phyloP scores from a whole-genome alignment of 2,888 invertebrate species.

The Caenorhabditis sp. region DNA sequence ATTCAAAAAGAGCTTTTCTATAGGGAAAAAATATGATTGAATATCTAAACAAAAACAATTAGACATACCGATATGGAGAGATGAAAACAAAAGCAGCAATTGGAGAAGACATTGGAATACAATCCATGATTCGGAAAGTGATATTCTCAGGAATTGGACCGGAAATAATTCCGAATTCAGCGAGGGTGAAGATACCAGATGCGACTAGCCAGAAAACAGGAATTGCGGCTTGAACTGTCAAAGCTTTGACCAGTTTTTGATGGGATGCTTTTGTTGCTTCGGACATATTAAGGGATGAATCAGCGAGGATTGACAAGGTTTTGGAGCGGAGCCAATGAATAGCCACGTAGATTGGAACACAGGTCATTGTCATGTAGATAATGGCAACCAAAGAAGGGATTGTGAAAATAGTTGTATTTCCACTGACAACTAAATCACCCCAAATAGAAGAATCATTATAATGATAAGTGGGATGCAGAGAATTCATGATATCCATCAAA shows the following conservation, averaged over 20 bases:
- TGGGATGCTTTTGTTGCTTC: slow-evolving; percentile 33
- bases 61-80: slow-evolving; percentile 13
- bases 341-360: slow-evolving; percentile 37
- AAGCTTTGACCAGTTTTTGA: slow-evolving; percentile 27
- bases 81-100: slow-evolving; percentile 31
- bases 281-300: slow-evolving; percentile 29
- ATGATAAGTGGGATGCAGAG: slow-evolving; percentile 33
- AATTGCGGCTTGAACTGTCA: slow-evolving; percentile 42
- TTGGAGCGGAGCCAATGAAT: slow-evolving; percentile 33
- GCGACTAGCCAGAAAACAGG: slow-evolving; percentile 43
- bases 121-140: slow-evolving; percentile 43
- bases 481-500: slow-evolving; percentile 30
- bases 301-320: slow-evolving; percentile 32
- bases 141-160: slow-evolving; percentile 42
- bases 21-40: not conserved
- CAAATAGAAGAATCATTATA: slow-evolving; percentile 26
- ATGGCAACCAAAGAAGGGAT: slow-evolving; percentile 18
- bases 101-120: slow-evolving; percentile 22
- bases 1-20: not conserved
- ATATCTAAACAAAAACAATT: not conserved
- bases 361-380: slow-evolving; percentile 42
- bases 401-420: slow-evolving; percentile 30
- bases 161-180: slow-evolving; percentile 38
- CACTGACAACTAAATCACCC: slow-evolving; percentile 33
- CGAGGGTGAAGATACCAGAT: slow-evolving; percentile 35